phyloP scores from a whole-genome alignment of 2,797 vertebrate genomes.

The Phyllotis vaccarum region DNA sequence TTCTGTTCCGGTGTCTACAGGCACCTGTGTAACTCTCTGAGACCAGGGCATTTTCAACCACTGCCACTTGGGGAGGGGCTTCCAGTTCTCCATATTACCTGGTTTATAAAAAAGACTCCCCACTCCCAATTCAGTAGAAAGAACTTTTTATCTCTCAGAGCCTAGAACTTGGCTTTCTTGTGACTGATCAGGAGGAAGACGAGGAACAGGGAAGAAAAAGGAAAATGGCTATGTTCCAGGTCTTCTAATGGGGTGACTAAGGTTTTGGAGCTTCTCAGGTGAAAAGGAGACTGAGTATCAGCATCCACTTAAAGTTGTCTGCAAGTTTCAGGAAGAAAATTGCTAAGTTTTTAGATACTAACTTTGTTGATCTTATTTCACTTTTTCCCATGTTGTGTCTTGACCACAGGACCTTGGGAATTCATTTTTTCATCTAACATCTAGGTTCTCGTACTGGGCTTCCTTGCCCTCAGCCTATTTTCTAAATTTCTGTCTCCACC shows the following conservation, averaged over 20 bases:
- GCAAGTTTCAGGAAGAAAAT: conserved; percentile 26
- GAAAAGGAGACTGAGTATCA: conserved; percentile 29
- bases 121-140: conserved; percentile 17
- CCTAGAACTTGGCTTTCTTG: neutral
- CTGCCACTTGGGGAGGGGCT: neutral
- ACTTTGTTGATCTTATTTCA: conserved; percentile 23
- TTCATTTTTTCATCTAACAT: neutral
- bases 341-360: neutral
- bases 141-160: neutral
- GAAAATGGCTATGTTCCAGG: neutral
- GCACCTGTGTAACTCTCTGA: conserved; percentile 25
- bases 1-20: neutral
- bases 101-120: neutral
- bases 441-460: neutral
- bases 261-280: conserved; percentile 16
- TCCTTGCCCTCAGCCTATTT: neutral
- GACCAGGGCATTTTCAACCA: conserved; percentile 28
- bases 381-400: neutral
- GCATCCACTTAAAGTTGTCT: conserved; percentile 3
- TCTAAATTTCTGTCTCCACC: neutral
- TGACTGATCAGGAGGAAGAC: conserved; percentile 48
- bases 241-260: neutral
- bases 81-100: neutral
- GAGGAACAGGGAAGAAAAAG: neutral
- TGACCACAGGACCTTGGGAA: neutral